Evolutionary conservation across 1,140 invertebrate species (phyloP).

Genomic region (Ceratoteleas bidentatus): DNA sequence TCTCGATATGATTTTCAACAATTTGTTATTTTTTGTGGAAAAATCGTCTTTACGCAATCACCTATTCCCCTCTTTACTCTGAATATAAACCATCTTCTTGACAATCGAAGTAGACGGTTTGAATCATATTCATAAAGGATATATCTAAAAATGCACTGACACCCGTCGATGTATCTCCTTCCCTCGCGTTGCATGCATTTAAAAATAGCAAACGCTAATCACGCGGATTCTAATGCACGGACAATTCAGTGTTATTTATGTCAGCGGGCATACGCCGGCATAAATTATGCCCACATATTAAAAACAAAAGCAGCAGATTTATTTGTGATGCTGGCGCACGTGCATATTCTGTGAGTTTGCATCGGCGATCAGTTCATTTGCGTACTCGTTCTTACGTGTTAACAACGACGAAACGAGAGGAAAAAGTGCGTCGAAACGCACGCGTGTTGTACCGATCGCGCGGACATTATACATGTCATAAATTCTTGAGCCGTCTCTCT

Average conservation of each 20-base stretch:
- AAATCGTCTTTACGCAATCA: too few species aligned
- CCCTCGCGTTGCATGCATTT: neutral
- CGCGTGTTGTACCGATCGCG: too few species aligned
- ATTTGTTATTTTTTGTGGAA: too few species aligned
- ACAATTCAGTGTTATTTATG: constrained; percentile 41
- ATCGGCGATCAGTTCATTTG: constrained; percentile 48
- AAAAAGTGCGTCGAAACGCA: too few species aligned
- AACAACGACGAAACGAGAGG: constrained; percentile 8
- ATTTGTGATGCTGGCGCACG: constrained; percentile 29
- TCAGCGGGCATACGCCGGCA: constrained; percentile 23
- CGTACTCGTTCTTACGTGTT: constrained; percentile 48
- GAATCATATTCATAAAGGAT: neutral
- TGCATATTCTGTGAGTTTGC: constrained; percentile 35
- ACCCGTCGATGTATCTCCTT: neutral
- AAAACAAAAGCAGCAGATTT: constrained; percentile 38
- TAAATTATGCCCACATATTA: constrained; percentile 41
- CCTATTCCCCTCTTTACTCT: too few species aligned
- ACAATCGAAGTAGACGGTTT: too few species aligned
- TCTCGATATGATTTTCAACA: too few species aligned
- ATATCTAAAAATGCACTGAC: neutral
- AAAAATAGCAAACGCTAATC: constrained; percentile 32
- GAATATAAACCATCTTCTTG: too few species aligned
- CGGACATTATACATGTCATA: too few species aligned
- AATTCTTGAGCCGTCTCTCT: too few species aligned
- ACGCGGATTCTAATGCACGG: constrained; percentile 3